Percentiles rank a stretch among this genome's conserved stretches.
phyloP scores from a whole-genome alignment of 2,113 vertebrate species.

The Arvicanthis niloticus region DNA sequence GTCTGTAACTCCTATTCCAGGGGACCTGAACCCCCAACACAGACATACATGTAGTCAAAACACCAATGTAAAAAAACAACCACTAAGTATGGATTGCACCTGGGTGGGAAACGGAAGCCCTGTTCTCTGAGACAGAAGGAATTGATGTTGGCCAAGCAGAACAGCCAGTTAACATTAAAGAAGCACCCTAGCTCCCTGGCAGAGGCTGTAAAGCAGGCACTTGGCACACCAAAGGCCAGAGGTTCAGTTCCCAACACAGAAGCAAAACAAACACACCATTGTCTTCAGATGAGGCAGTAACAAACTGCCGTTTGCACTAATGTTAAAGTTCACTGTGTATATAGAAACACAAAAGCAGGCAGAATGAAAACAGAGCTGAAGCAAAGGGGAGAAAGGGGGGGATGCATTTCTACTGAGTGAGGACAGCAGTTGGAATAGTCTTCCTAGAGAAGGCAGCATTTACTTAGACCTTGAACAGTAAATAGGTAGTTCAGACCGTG shows the following conservation, averaged over 20 bases:
- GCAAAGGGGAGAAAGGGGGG: neutral
- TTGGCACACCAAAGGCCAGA: neutral
- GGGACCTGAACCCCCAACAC: too few species aligned
- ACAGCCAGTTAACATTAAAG: fast-evolving
- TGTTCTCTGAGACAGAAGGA: neutral
- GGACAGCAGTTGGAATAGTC: neutral
- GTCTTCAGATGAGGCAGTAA: neutral
- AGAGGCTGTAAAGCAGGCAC: neutral
- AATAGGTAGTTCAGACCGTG: neutral
- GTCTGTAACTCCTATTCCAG: too few species aligned
- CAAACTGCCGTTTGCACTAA: neutral
- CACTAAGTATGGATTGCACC: too few species aligned
- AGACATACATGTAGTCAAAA: too few species aligned
- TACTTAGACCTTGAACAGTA: neutral
- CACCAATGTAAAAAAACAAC: too few species aligned
- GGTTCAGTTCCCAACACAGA: neutral
- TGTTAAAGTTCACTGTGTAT: neutral
- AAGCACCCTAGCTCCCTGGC: neutral
- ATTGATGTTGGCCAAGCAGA: neutral
- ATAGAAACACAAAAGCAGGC: neutral
- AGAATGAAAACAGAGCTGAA: neutral
- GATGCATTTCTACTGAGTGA: neutral
- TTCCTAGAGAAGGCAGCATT: neutral
- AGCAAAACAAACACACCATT: neutral
- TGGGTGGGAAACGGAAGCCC: neutral